Evolutionary conservation across 1,140 invertebrate species (phyloP).

Genomic region (Potamilus streckersoni): DNA sequence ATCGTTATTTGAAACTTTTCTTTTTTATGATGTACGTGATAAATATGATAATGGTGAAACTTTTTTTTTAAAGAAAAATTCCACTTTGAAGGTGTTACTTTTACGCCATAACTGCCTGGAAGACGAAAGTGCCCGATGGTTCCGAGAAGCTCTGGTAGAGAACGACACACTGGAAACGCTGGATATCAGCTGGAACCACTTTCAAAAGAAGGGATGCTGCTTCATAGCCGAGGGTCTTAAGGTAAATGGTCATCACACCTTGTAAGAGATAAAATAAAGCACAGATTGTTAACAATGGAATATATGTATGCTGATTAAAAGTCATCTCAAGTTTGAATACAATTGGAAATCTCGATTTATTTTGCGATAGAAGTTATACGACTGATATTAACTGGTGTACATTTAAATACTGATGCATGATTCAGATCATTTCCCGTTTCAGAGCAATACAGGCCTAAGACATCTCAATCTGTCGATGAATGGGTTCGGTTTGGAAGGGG

Average conservation of each 20-base stretch:
- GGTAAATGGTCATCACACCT: conserved; percentile 35
- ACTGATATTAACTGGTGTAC: background rate
- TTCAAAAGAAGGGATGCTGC: conserved; percentile 54
- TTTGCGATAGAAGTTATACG: background rate
- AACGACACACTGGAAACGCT: conserved; percentile 52
- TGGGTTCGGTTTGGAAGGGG: conserved; percentile 56
- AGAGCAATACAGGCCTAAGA: conserved; percentile 59
- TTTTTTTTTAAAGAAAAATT: conserved; percentile 38
- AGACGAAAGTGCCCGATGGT: conserved; percentile 41
- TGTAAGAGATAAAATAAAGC: too few species aligned
- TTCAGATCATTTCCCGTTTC: conserved; percentile 1
- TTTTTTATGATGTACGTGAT: too few species aligned
- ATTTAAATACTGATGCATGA: background rate
- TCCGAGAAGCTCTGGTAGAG: conserved; percentile 53
- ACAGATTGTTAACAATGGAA: too few species aligned
- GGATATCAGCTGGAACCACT: conserved; percentile 64
- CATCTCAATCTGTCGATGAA: conserved; percentile 56
- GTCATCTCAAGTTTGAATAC: background rate
- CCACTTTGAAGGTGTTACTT: conserved; percentile 40
- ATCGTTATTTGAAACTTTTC: background rate
- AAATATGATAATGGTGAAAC: too few species aligned
- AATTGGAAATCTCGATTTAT: background rate
- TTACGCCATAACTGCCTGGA: conserved; percentile 56
- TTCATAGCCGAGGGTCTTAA: conserved; percentile 50
- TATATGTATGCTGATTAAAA: background rate